Evolutionary conservation across 2,113 vertebrate species (phyloP).

Genomic region (Procavia capensis): DNA sequence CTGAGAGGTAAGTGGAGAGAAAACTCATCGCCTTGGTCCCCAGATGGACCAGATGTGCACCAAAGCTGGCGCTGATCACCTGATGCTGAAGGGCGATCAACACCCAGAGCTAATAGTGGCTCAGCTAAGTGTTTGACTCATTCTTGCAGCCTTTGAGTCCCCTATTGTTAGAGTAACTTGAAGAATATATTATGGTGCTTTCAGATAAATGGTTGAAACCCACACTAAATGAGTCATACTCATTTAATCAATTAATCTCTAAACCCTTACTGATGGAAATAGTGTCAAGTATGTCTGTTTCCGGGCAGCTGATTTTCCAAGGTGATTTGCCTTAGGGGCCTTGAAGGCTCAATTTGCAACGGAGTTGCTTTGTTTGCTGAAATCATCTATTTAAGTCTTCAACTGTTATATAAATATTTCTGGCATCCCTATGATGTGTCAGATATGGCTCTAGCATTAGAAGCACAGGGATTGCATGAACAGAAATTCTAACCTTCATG

Average conservation of each 20-base stretch:
- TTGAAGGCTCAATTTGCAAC: background rate
- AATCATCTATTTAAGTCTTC: background rate
- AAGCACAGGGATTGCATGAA: background rate
- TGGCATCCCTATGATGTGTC: background rate
- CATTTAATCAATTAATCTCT: slow-evolving; percentile 86
- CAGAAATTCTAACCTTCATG: background rate
- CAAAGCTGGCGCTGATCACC: background rate
- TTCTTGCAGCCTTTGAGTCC: slow-evolving; percentile 70
- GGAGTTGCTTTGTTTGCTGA: background rate
- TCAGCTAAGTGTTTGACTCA: slow-evolving; percentile 71
- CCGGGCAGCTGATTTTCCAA: slow-evolving; percentile 59
- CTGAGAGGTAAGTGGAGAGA: slow-evolving; percentile 24
- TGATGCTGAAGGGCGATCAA: background rate
- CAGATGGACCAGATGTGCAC: background rate
- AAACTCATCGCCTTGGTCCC: background rate
- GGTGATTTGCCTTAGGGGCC: slow-evolving; percentile 8
- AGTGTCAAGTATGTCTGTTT: slow-evolving; percentile 64
- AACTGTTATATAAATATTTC: background rate
- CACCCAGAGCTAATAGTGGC: slow-evolving; percentile 52
- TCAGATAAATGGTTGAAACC: slow-evolving; percentile 84
- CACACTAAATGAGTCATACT: slow-evolving; percentile 84
- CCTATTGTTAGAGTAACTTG: slow-evolving; percentile 81
- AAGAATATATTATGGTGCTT: slow-evolving; percentile 79
- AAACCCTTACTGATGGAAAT: slow-evolving; percentile 80
- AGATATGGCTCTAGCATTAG: background rate